phyloP scores from a whole-genome alignment of 2,113 vertebrate species.

The Triplophysa dalaica region DNA sequence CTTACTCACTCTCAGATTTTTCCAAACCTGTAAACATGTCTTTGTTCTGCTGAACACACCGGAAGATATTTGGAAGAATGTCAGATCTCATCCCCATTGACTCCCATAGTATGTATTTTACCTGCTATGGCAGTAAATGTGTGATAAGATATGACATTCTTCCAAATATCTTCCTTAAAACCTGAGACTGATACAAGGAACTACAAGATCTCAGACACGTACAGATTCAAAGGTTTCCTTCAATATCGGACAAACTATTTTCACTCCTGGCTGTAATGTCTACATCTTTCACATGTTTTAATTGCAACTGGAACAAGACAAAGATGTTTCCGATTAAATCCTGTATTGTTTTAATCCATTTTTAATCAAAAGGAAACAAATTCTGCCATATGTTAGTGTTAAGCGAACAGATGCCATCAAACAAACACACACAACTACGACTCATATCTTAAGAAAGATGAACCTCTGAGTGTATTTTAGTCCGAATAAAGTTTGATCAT shows the following conservation, averaged over 20 bases:
- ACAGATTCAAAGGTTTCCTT: background rate
- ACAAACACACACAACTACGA: slow-evolving; percentile 3
- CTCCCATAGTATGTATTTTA: no score
- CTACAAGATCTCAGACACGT: background rate
- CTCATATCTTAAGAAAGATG: background rate
- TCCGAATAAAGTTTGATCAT: slow-evolving; percentile 60
- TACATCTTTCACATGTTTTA: background rate
- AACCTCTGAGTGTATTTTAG: slow-evolving; percentile 49
- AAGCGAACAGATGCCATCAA: slow-evolving; percentile 14
- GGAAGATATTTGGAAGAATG: no score
- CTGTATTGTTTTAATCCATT: slow-evolving; percentile 40
- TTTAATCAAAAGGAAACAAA: slow-evolving; percentile 37
- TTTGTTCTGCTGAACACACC: no score
- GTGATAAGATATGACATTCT: no score
- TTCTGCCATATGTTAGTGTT: slow-evolving; percentile 23
- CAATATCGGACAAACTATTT: background rate
- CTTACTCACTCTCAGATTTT: no score
- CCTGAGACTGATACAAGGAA: background rate
- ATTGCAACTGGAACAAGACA: background rate
- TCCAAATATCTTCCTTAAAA: background rate
- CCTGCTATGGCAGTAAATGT: no score
- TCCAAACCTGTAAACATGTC: no score
- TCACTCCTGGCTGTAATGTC: background rate
- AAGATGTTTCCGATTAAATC: slow-evolving; percentile 20
- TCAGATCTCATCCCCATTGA: no score